Conservation (phyloP, 2,888 invertebrate species). For the Rhynchonema sp. region DNA sequence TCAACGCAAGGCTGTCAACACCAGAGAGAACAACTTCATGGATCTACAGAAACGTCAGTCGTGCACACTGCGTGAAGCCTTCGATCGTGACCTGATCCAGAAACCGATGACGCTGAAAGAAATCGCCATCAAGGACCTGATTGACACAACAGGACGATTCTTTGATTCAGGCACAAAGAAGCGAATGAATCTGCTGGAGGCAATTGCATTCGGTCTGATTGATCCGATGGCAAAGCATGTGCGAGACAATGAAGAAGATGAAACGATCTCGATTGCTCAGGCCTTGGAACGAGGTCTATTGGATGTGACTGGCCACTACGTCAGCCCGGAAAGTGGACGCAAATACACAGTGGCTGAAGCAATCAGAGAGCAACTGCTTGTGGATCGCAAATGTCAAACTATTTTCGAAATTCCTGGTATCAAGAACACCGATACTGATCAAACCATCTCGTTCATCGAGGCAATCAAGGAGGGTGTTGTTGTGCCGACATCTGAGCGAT, state of each 20-base stretch:
- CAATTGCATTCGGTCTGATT: constrained; percentile 63
- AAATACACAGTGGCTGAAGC: constrained; percentile 61
- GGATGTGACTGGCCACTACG: constrained; percentile 49
- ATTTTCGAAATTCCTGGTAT: constrained; percentile 81
- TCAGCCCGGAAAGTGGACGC: constrained; percentile 12
- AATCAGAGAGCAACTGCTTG: constrained; percentile 65
- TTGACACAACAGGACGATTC: constrained; percentile 56
- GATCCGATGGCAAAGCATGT: constrained; percentile 68
- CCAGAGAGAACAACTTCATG: constrained; percentile 47
- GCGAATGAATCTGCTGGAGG: constrained; percentile 54
- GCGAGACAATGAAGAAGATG: constrained; percentile 55
- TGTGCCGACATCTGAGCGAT: constrained; percentile 40
- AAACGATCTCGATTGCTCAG: constrained; percentile 60
- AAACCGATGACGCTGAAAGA: constrained; percentile 85
- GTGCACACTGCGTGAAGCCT: constrained; percentile 59
- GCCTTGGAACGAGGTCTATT: constrained; percentile 63
- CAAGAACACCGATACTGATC: constrained; percentile 56
- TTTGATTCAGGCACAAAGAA: constrained; percentile 57
- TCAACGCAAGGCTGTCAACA: constrained; percentile 54
- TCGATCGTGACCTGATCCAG: constrained; percentile 53
- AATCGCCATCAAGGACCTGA: constrained; percentile 51
- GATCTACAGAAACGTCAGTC: constrained; percentile 55
- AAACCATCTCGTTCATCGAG: constrained; percentile 61
- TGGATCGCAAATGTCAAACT: constrained; percentile 62
- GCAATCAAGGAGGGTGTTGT: constrained; percentile 57